Evolutionary conservation across 2,888 invertebrate species (phyloP), one percentile per base, ranked within the genome.

Genomic region (Helobdella robusta): DNA sequence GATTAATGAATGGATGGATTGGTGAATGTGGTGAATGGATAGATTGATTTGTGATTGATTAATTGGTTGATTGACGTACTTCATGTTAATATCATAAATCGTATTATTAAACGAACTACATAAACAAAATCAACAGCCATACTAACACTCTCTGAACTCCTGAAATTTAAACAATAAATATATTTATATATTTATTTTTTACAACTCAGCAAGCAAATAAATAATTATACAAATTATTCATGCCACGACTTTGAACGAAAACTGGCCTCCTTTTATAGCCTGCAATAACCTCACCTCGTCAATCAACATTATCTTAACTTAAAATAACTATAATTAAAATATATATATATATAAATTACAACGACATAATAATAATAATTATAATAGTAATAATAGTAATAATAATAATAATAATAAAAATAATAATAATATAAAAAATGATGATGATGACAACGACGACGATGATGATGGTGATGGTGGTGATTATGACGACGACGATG

Each of bases 101-200:
- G n/a, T n/a, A n/a, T n/a, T n/a, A n/a, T n/a, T n/a, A n/a, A n/a
- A n/a, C n/a, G n/a, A n/a, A n/a, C n/a, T n/a, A n/a, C n/a, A n/a
- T n/a, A n/a, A n/a, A n/a, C n/a, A n/a, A n/a, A n/a, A n/a, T n/a
- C n/a, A n/a, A n/a, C n/a, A n/a, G n/a, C n/a, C n/a, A n/a, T n/a
- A n/a, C n/a, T n/a, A n/a, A n/a, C n/a, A n/a, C n/a, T n/a, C n/a
- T n/a, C n/a, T n/a, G n/a, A n/a, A n/a, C n/a, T n/a, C n/a, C n/a
- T n/a, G n/a, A n/a, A n/a, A n/a, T n/a, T n/a, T n/a, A n/a, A n/a
- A n/a, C n/a, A n/a, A n/a, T n/a, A n/a, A n/a, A n/a, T n/a, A n/a
- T n/a, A n/a, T n/a, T n/a, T n/a, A n/a, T n/a, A n/a, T 54, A 6
- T 23, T 54, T 54, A 54, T 54, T 6, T 54, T 54, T 15, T 6